These are phyloP conservation scores for Psittacula echo DNA, from an alignment of 2,797 vertebrate species.

Conservation along the genomic window DNA sequence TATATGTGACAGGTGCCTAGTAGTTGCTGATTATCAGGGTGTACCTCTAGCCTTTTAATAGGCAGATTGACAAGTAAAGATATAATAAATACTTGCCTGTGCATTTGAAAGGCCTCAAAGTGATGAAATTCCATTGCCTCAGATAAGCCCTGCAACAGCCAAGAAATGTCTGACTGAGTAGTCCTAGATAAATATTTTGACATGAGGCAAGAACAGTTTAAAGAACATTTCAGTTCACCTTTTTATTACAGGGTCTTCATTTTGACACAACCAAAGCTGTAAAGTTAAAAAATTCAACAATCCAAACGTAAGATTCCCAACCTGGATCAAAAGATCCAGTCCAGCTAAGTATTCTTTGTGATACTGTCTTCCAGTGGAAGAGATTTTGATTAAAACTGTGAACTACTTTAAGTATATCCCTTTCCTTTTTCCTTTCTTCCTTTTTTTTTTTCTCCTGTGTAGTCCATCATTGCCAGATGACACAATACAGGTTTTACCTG, in stretches of 20 bases:
- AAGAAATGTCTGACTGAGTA: neutral
- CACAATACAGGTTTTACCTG: neutral
- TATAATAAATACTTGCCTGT: neutral
- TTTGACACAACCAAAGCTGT: neutral
- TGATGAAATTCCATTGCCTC: neutral
- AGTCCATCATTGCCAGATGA: neutral
- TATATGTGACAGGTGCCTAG: neutral
- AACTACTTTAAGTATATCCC: neutral
- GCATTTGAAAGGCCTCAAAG: neutral
- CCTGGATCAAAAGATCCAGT: neutral
- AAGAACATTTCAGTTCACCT: neutral
- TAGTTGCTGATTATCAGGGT: neutral
- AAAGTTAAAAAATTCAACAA: neutral
- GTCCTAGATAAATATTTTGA: neutral
- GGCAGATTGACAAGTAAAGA: neutral
- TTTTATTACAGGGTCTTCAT: neutral
- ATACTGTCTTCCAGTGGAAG: neutral
- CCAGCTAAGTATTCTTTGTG: neutral
- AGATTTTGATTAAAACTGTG: neutral
- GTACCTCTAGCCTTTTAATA: neutral
- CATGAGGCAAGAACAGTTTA: neutral
- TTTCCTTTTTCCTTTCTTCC: neutral
- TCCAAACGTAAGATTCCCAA: neutral
- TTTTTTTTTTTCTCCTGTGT: neutral
- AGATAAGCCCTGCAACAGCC: neutral